Evolutionary conservation across 2,113 vertebrate genomes (phyloP).

Genomic region (Gymnorhina tibicen): DNA sequence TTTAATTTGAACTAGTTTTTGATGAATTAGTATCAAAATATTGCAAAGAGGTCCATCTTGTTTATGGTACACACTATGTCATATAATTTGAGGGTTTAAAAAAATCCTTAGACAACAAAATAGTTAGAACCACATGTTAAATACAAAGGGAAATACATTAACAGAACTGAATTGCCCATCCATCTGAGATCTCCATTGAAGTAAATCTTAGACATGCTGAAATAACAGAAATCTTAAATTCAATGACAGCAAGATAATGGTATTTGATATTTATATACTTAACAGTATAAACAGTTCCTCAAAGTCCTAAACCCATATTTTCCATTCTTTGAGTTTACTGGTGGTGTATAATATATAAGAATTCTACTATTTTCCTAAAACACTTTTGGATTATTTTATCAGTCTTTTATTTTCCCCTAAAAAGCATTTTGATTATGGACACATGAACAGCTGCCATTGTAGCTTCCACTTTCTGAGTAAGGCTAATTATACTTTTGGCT

Average conservation of each 20-base stretch:
- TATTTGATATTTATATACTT: neutral
- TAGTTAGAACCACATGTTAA: neutral
- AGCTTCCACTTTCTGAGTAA: neutral
- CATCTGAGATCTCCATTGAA: neutral
- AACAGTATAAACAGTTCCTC: neutral
- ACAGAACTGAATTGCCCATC: neutral
- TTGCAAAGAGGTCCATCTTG: neutral
- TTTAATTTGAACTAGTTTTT: neutral
- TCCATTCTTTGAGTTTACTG: neutral
- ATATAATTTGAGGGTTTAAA: neutral
- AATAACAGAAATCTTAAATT: neutral
- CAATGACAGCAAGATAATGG: neutral
- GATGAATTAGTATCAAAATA: neutral
- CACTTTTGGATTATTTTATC: neutral
- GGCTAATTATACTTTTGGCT: neutral
- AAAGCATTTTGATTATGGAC: neutral
- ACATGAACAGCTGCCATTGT: neutral
- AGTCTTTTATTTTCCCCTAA: neutral
- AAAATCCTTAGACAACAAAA: neutral
- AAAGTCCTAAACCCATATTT: neutral
- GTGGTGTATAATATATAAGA: neutral
- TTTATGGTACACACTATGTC: neutral
- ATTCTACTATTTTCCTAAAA: neutral
- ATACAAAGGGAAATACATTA: neutral
- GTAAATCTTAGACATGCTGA: neutral